Base-by-base conservation (phyloP, 2,797 vertebrate species). In the Calcarius lapponicus region DNA sequence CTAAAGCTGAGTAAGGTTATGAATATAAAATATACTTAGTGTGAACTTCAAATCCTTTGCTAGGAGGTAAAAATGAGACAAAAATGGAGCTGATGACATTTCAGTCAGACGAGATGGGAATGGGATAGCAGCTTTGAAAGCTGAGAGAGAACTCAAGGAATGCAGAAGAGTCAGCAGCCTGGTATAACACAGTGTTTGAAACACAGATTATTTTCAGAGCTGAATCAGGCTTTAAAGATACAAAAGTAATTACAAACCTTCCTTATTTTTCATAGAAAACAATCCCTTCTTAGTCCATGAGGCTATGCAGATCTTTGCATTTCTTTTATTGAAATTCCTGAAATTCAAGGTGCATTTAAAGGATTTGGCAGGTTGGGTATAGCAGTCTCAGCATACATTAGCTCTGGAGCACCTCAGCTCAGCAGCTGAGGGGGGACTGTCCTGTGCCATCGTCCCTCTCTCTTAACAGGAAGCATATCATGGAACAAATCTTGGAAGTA, bases 381-480 rank as follows among this genome's bases (percentile, higher is more conserved):
- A 21, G 65, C 67, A 69, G 18, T 26, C 60, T 58, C 24, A 53
- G 65, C 18, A 24, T 4, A 6, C 6, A 3, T 60, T 28, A 26
- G 6, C 21, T 67, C 24, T 42, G 45, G 50, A 67, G 34, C 43
- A 31, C 21, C 31, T 25, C 11, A 57, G 4, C 24, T 21, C 26
- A 66, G 25, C 36, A 56, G 36, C 28, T 28, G 26, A n/a, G 42
- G 6, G 28, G 31, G 8, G 22, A 4, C n/a, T 78, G 45, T 65
- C 60, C 60, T 61, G 28, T 47, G 47, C 36, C 64, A 43, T 4
- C 0, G 0, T 32, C 34, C 25, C 14, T 42, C 21, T n/a, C 51
- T 47, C 42, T 21, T 24, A 6, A 16, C 21, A 62, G 38, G 10
- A 32, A 78, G 4, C 22, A n/a, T 25, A 13, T 8, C 20, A 11